Percentiles rank a stretch among this genome's conserved stretches.
Conservation (phyloP, 2,113 vertebrate species). For the Chloebia gouldiae region DNA sequence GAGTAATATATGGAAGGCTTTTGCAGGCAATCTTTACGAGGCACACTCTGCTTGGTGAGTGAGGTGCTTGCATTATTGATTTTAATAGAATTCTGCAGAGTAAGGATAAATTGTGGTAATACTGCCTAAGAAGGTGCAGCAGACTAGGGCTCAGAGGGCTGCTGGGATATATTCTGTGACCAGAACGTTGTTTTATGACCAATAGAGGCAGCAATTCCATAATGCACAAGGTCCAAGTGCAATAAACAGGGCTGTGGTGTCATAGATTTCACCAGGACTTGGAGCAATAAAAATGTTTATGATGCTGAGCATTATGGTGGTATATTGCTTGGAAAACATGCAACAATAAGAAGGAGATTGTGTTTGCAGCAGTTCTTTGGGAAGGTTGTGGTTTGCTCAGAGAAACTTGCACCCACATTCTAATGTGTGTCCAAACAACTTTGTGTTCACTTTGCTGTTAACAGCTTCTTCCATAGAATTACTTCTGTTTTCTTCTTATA, state of each 20-base stretch:
- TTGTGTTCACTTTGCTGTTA: not conserved
- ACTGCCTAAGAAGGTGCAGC: not conserved
- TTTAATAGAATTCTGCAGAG: slow-evolving; percentile 38
- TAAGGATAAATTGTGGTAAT: slow-evolving; percentile 20
- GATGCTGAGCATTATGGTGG: not conserved
- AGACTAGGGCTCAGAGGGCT: not conserved
- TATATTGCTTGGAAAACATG: not conserved
- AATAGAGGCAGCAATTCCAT: not conserved
- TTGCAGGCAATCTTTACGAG: slow-evolving; percentile 2
- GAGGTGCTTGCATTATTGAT: slow-evolving; percentile 47
- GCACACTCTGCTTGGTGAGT: not conserved
- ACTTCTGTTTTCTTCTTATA: not conserved
- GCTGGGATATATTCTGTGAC: slow-evolving; percentile 13
- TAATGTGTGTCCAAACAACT: not conserved
- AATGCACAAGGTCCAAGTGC: not conserved
- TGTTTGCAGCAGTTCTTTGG: not conserved
- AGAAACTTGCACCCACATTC: not conserved
- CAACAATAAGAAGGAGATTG: not conserved
- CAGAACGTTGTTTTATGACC: slow-evolving; percentile 2
- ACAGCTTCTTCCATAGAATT: not conserved
- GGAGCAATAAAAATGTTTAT: slow-evolving; percentile 28
- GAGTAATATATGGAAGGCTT: not conserved
- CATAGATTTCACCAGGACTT: slow-evolving; percentile 17
- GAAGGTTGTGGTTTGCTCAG: not conserved
- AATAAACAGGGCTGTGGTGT: not conserved